A percentile compares a stretch with the other conserved stretches of the same genome.
phyloP scores from a whole-genome alignment of 2,797 vertebrate genomes.

The Glyptemys insculpta region DNA sequence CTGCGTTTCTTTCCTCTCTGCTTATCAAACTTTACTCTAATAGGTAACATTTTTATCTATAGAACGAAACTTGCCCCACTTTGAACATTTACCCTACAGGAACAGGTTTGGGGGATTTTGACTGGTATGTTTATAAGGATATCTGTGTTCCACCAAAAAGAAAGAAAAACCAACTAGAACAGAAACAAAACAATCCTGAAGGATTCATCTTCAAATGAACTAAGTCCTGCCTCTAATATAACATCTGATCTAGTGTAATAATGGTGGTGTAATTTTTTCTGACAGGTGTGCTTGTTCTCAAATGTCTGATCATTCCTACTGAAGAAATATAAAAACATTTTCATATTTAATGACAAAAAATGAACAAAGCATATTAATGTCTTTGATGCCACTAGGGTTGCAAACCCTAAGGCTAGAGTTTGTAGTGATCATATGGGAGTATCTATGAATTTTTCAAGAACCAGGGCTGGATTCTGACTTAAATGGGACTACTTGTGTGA shows the following conservation, averaged over 20 bases:
- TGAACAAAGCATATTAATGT: conserved; percentile 5
- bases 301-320: conserved; percentile 18
- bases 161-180: not conserved
- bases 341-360: conserved; percentile 24
- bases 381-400: conserved; percentile 39
- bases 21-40: not conserved
- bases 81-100: accelerated
- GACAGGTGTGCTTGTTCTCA: conserved; percentile 30
- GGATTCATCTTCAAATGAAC: not conserved
- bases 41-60: not conserved
- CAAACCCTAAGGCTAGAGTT: conserved; percentile 26
- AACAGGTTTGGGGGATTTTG: not conserved
- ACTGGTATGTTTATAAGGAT: not conserved
- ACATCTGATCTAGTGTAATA: not conserved
- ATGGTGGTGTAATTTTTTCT: not conserved
- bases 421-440: not conserved
- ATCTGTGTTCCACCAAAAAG: not conserved
- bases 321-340: conserved; percentile 45
- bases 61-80: not conserved
- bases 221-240: not conserved
- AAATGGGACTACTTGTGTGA: conserved; percentile 2
- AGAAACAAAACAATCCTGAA: conserved; percentile 19
- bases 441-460: conserved; percentile 49
- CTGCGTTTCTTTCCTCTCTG: not conserved
- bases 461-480: conserved; percentile 22